Percentiles rank a stretch among this genome's conserved stretches.
These are phyloP conservation scores for Nomada goodeniana DNA, from an alignment of 2,888 invertebrate species.

Conservation along the genomic window DNA sequence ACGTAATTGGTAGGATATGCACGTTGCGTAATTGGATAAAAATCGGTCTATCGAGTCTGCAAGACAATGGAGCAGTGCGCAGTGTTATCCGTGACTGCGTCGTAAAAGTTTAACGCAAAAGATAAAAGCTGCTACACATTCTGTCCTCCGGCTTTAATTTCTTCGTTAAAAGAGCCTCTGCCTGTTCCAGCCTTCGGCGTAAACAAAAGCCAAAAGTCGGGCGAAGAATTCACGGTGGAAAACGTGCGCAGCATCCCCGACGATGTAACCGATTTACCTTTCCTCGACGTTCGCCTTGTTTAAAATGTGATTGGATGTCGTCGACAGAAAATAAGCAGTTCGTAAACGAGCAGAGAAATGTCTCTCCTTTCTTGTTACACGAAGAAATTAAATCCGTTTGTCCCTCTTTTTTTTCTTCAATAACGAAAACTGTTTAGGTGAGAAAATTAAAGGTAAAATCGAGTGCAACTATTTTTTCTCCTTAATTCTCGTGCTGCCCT, in stretches of 20 bases:
- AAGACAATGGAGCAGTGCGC: constrained; percentile 25
- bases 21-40: constrained; percentile 28
- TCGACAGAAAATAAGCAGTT: constrained; percentile 39
- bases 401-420: too few relatives aligned
- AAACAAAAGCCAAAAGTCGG: constrained; percentile 48
- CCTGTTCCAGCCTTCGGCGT: constrained; percentile 17
- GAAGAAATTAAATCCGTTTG: neutral
- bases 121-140: constrained; percentile 42
- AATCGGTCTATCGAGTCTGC: constrained; percentile 49
- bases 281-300: constrained; percentile 31
- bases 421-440: too few relatives aligned
- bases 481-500: too few relatives aligned
- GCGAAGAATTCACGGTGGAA: constrained; percentile 1
- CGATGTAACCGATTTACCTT: constrained; percentile 28
- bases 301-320: constrained; percentile 39
- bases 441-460: neutral
- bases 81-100: constrained; percentile 51
- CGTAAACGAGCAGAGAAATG: neutral
- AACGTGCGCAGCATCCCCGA: neutral
- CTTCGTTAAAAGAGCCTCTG: constrained; percentile 52
- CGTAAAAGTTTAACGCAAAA: constrained; percentile 67
- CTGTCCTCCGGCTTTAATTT: constrained; percentile 50
- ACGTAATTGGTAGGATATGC: constrained; percentile 2
- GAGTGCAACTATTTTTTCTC: neutral
- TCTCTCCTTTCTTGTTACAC: neutral